Evolutionary conservation across 2,888 invertebrate genomes (phyloP).

Genomic region (Agapostemon virescens): DNA sequence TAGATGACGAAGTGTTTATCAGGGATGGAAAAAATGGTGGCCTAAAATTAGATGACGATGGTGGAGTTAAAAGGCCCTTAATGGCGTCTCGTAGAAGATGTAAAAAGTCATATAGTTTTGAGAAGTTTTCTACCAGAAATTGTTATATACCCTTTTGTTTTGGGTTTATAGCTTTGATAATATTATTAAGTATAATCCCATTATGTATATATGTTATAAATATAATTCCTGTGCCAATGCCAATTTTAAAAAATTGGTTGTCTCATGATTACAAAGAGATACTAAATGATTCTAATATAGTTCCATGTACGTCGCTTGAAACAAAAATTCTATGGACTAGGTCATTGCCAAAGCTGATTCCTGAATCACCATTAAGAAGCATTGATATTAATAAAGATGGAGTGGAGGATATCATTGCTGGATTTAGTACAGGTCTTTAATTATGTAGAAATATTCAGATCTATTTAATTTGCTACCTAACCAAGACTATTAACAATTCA

Average conservation of each 20-base stretch:
- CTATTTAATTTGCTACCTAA: constrained; percentile 1
- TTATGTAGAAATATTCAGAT: constrained; percentile 17
- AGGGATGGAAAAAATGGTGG: constrained; percentile 86
- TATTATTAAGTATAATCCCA: constrained; percentile 83
- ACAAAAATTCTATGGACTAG: constrained; percentile 86
- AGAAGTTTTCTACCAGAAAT: constrained; percentile 82
- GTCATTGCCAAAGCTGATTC: constrained; percentile 86
- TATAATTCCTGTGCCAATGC: constrained; percentile 85
- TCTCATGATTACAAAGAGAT: constrained; percentile 70
- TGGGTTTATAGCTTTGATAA: constrained; percentile 83
- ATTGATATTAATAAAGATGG: constrained; percentile 88
- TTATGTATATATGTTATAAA: constrained; percentile 85
- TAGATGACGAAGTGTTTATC: constrained; percentile 90
- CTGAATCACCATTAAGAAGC: constrained; percentile 87
- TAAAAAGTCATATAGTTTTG: constrained; percentile 80
- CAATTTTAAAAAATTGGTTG: constrained; percentile 84
- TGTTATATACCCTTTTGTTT: constrained; percentile 86
- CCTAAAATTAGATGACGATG: constrained; percentile 85
- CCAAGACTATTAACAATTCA: not conserved
- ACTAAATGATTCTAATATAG: constrained; percentile 74
- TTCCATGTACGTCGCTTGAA: constrained; percentile 84
- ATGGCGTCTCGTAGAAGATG: constrained; percentile 87
- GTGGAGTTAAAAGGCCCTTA: constrained; percentile 86
- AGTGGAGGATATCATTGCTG: constrained; percentile 87
- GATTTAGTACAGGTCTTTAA: constrained; percentile 87